Conservation (phyloP, 1,140 invertebrate genomes). For the Drosophila sechellia region DNA sequence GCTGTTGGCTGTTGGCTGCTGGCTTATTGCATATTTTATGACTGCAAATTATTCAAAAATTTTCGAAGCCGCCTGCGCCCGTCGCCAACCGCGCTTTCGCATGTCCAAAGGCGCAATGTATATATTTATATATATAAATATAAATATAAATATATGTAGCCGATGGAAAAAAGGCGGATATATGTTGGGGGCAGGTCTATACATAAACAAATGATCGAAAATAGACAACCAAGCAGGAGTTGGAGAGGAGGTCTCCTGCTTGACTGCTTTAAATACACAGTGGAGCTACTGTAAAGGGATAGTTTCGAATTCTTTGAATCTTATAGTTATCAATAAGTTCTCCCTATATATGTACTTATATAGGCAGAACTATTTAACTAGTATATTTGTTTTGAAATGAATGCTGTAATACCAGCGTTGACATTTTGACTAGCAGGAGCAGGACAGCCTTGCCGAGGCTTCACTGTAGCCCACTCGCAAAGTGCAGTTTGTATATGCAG, state of each 20-base stretch:
- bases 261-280: slow-evolving; percentile 31
- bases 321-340: no score
- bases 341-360: no score
- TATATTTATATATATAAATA: slow-evolving; percentile 52
- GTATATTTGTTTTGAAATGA: no score
- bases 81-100: slow-evolving; percentile 39
- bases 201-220: slow-evolving; percentile 77
- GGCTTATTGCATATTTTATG: slow-evolving; percentile 85
- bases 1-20: slow-evolving; percentile 73
- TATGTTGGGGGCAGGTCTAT: slow-evolving; percentile 30
- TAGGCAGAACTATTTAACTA: no score
- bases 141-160: slow-evolving; percentile 46
- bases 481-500: slow-evolving; percentile 59
- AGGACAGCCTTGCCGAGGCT: neutral
- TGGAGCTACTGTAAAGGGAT: neutral
- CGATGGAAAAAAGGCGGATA: slow-evolving; percentile 14
- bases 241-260: slow-evolving; percentile 15
- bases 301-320: neutral
- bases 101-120: slow-evolving; percentile 60
- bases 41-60: slow-evolving; percentile 85
- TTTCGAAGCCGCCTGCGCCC: slow-evolving; percentile 69
- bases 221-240: slow-evolving; percentile 55
- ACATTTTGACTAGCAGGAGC: neutral
- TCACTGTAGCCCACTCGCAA: slow-evolving; percentile 14
- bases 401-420: no score